phyloP scores from a whole-genome alignment of 2,113 vertebrate species.

The Poeciliopsis prolifica region DNA sequence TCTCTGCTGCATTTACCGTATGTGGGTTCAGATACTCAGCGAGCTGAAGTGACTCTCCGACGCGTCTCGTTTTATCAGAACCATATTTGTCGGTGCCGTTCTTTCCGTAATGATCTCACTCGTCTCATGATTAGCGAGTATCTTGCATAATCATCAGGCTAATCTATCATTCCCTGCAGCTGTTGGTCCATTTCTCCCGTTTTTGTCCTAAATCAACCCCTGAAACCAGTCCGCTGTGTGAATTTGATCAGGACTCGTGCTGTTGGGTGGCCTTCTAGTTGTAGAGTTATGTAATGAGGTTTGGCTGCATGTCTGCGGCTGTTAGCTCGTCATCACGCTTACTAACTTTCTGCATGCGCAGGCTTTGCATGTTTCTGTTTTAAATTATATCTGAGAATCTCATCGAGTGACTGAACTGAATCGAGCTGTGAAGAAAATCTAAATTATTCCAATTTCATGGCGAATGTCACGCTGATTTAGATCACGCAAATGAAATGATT shows the following conservation, averaged over 20 bases:
- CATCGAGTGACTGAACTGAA: too few relatives aligned
- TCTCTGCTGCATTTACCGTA: slow-evolving; percentile 56
- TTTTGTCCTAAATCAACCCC: slow-evolving; percentile 43
- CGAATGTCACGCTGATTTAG: slow-evolving; percentile 1
- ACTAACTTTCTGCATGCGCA: slow-evolving; percentile 4
- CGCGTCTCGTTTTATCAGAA: slow-evolving; percentile 5
- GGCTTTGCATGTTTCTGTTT: slow-evolving; percentile 32
- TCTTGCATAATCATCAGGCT: slow-evolving; percentile 23
- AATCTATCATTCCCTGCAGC: slow-evolving; percentile 25
- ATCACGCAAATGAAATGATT: neutral
- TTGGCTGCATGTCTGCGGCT: slow-evolving; percentile 48
- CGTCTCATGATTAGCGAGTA: slow-evolving; percentile 10
- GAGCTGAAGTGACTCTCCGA: slow-evolving; percentile 16
- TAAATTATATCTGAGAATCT: slow-evolving; percentile 11
- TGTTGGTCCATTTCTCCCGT: slow-evolving; percentile 30
- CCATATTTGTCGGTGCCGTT: slow-evolving; percentile 14
- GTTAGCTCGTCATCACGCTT: slow-evolving; percentile 34
- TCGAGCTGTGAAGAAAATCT: slow-evolving; percentile 6
- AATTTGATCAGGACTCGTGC: slow-evolving; percentile 20
- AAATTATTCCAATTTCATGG: slow-evolving; percentile 14
- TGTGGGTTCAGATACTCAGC: slow-evolving; percentile 45
- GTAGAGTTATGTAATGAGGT: slow-evolving; percentile 66
- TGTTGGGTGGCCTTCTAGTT: slow-evolving; percentile 39
- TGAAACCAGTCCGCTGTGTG: slow-evolving; percentile 25
- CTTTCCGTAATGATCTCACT: slow-evolving; percentile 17